Base-by-base conservation (phyloP, 2,888 invertebrate species). In the Platycheirus rosarum region DNA sequence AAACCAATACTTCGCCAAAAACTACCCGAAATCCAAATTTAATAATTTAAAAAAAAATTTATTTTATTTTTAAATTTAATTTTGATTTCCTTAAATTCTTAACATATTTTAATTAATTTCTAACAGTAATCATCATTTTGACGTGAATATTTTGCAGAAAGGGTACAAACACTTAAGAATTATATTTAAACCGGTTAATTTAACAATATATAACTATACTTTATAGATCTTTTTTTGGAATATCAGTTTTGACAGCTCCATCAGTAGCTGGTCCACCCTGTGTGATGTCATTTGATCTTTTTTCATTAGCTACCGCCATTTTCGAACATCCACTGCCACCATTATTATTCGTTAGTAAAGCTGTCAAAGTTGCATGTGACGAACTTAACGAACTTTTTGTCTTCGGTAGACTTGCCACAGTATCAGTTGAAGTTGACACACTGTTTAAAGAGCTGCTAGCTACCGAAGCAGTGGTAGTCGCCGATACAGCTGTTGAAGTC, bases 331-430 rank as follows among this genome's bases (percentile, higher is more conserved):
- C 73, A 51, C 8, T 55, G 0, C 57, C 18, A 0, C 69, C 57
- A 60, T 40, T 75, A 6, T 87, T 86, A 77, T 88, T 89, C 23
- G 88, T 90, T 2, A 91, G 87, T 13, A 91, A 85, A 4, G 90
- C 90, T 1, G 91, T 90, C 2, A 91, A 85, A 6, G 90, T 91
- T 13, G 91, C 90, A 85, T 91, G 90, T 7, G 91, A 89, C 6
- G 90, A 90, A 75, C 90, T 91, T 35, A 91, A 86, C 2, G 89
- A 87, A 80, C 90, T 90, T 32, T 84, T 84, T n/a, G 66, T n/a
- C 44, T 87, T 88, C 0, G 85, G 49, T 0, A 75, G 76, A 42
- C 84, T 87, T 1, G 60, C 18, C 7, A 68, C 66, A 9, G 75
- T 53, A 26, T 76, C 73, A 0, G 68, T 77, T n/a, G 82, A 76